These are phyloP conservation scores for Yponomeuta sedellus DNA, from an alignment of 2,888 invertebrate species.

Conservation along the genomic window DNA sequence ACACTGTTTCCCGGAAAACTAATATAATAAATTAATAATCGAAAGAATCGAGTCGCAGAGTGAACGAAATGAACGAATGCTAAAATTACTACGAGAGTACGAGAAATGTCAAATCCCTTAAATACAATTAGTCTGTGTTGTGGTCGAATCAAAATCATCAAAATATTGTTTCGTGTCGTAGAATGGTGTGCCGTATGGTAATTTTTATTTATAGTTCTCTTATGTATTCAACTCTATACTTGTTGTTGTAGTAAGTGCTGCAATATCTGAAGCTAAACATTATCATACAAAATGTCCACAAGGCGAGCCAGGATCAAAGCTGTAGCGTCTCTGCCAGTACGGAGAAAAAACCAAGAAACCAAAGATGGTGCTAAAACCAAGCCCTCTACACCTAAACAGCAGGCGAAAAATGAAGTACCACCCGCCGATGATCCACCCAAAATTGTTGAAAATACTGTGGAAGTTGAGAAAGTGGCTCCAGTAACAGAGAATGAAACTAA, in stretches of 20 bases:
- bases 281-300: slow-evolving; percentile 32
- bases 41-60: too few species aligned
- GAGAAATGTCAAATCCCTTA: too few species aligned
- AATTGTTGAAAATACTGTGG: neutral
- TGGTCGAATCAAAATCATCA: too few species aligned
- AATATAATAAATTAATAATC: too few species aligned
- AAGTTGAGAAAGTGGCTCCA: neutral
- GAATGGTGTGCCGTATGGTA: too few species aligned
- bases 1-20: too few species aligned
- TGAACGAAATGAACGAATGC: too few species aligned
- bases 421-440: neutral
- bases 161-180: too few species aligned
- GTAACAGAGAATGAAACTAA: neutral
- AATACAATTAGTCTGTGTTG: too few species aligned
- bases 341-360: slow-evolving; percentile 53
- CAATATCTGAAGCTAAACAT: neutral
- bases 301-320: slow-evolving; percentile 85
- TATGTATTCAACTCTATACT: too few species aligned
- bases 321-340: slow-evolving; percentile 80
- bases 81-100: too few species aligned
- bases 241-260: neutral
- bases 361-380: slow-evolving; percentile 33
- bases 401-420: neutral
- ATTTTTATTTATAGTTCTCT: too few species aligned
- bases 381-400: slow-evolving; percentile 26